Evolutionary conservation across 2,888 invertebrate genomes (phyloP), one percentile per base, ranked within the genome.

Genomic region (Caenorhabditis drosophilae): DNA sequence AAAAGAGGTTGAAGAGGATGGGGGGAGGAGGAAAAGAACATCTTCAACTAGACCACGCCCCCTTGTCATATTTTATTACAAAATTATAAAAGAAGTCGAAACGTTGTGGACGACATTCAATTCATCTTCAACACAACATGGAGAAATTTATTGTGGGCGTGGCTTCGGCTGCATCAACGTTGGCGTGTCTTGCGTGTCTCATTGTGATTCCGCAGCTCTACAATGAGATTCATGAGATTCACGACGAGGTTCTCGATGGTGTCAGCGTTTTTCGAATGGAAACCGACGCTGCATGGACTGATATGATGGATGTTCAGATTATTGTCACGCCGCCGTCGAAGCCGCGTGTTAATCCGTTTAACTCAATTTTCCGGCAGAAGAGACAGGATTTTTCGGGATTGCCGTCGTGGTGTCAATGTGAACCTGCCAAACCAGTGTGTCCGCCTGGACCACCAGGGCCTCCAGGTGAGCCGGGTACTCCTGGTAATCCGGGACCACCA

Each of bases 241-340:
- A 66, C 42, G 66, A 66, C 27, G 66, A 66, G 41, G 73, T 74
- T 11, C 54, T 66, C 20, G 70, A 70, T 38, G 70, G 70, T 15
- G 70, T 70, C 48, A 57, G 52, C 40, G 70, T 70, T 3, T 80
- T 80, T 60, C 78, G 79, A 44, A 76, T 76, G 31, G 80, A 80
- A 51, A 80, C 80, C n/a, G 79, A 80, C 56, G 58, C 75, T 27
- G 80, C 78, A 2, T 80, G 80, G 80, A 70, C 70, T 45, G 75
- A 78, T 44, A 70, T 80, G 70, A 80, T 80, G 80, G 75, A 77
- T 53, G 66, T 80, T 27, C 80, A 80, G 56, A 70, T 80, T 52
- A 62, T 72, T 20, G 80, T 80, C 34, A 75, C 78, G 1, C 79
- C 80, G 11, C 80, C 81, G 18, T 62, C 74, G 20, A 71, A 72